These are phyloP conservation scores for Meghimatium bilineatum DNA, from an alignment of 2,888 invertebrate genomes.

Conservation along the genomic window DNA sequence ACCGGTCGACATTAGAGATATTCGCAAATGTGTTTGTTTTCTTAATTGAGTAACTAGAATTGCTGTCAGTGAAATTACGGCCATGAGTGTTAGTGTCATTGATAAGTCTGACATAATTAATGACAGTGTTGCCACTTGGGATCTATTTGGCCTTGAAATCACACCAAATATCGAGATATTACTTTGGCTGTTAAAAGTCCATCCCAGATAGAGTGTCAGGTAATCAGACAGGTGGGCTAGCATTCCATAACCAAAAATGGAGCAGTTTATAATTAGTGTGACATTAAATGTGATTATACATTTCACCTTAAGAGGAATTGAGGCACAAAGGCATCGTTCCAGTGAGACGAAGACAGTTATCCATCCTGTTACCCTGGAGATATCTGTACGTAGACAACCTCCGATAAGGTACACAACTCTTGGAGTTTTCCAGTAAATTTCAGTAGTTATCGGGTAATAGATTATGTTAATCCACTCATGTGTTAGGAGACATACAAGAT, in stretches of 20 bases:
- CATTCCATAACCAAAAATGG: neutral
- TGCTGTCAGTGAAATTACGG: neutral
- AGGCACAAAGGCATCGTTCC: neutral
- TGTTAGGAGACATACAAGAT: neutral
- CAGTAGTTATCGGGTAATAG: neutral
- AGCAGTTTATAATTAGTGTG: neutral
- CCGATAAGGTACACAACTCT: neutral
- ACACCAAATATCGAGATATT: neutral
- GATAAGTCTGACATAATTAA: neutral
- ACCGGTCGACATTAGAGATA: neutral
- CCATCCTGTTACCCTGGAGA: neutral
- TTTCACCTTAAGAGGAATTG: neutral
- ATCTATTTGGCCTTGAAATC: neutral
- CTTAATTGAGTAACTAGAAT: neutral
- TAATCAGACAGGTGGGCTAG: neutral
- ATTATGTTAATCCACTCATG: neutral
- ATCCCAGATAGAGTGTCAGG: neutral
- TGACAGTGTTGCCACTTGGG: neutral
- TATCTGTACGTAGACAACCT: neutral
- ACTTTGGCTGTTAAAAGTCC: neutral
- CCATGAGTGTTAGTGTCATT: neutral
- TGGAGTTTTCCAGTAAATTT: neutral
- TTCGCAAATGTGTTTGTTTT: neutral
- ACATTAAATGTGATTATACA: neutral
- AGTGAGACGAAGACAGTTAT: neutral